phyloP scores from a whole-genome alignment of 2,113 vertebrate species.

The Hiodon tergisus region DNA sequence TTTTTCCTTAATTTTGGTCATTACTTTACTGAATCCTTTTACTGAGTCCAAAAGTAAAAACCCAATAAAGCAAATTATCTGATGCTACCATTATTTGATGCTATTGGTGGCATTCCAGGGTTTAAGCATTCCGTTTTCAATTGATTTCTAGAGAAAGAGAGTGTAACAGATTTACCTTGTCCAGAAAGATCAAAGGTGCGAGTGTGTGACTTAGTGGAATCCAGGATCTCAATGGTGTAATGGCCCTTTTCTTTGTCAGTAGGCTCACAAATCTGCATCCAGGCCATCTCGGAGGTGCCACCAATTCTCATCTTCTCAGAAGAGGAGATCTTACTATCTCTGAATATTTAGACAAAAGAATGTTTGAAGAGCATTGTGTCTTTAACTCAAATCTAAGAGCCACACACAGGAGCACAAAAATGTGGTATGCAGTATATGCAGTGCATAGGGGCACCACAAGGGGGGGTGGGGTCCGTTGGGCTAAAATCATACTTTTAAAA shows the following conservation, averaged over 20 bases:
- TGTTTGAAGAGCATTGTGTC: not conserved
- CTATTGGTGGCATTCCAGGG: no score
- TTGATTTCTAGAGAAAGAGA: not conserved
- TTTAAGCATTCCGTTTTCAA: no score
- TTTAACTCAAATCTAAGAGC: no score
- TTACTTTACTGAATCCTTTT: not conserved
- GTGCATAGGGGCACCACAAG: no score
- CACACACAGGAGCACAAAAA: no score
- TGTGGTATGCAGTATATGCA: no score
- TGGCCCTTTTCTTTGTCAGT: conserved; percentile 91
- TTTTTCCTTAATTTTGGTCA: no score
- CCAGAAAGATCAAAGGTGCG: conserved; percentile 87
- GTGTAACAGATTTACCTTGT: conserved; percentile 66
- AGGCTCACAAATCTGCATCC: conserved; percentile 91
- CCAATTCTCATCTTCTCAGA: conserved; percentile 91
- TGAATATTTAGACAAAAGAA: conserved; percentile 36
- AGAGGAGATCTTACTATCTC: conserved; percentile 87
- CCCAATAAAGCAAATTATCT: not conserved
- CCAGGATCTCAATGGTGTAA: conserved; percentile 85
- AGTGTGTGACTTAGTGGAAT: conserved; percentile 70
- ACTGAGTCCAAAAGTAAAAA: not conserved
- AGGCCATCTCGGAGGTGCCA: conserved; percentile 80
- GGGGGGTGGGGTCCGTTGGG: no score
- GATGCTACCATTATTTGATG: not conserved
- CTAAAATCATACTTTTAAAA: no score